Evolutionary conservation across 2,113 vertebrate genomes (phyloP), one percentile per base, ranked within the genome.

Genomic region (Myotis yumanensis): DNA sequence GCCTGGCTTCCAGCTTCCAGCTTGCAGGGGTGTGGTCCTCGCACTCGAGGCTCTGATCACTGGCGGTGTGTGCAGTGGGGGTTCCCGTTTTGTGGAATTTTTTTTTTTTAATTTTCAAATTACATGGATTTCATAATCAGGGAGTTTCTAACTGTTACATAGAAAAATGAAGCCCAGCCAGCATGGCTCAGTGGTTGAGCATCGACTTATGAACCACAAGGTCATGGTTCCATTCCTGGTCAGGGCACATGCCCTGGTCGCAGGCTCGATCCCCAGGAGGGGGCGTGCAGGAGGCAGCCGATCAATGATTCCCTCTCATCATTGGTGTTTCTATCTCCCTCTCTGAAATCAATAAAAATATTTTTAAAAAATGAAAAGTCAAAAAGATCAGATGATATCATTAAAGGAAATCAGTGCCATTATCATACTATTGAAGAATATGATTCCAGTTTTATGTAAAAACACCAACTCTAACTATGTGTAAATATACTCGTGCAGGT

Each of bases 21-120:
- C 1, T 11, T 7, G 9, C 0, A 40, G 37, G 22, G 0, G 7
- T 18, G 7, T 4, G 23, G 43, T 11, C 23, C 8, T 73, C 48
- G 51, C 51, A 11, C 8, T 7, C 6, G 22, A 69, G 16, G 3
- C 25, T 30, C 2, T 5, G 3, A 1, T 37, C 8, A n/a, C 68
- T 18, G n/a, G 40, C 28, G 25, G 5, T 23, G n/a, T 30, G 3
- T 17, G 30, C 7, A 0, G 2, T 30, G 23, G 5, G 4, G 62
- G 43, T 2, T 8, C 14, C 12, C 14, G 0, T 28, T 52, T n/a
- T 62, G 1, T 14, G 35, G 25, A 2, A 32, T 64, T 46, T 20
- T 17, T 54, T 54, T 52, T 17, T 20, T 54, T 75, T 28, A n/a
- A 37, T 30, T 54, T 64, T 32, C 52, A 15, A 40, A 71, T 68